phyloP scores from a whole-genome alignment of 2,113 vertebrate genomes.

The Ageneiosus marmoratus region DNA sequence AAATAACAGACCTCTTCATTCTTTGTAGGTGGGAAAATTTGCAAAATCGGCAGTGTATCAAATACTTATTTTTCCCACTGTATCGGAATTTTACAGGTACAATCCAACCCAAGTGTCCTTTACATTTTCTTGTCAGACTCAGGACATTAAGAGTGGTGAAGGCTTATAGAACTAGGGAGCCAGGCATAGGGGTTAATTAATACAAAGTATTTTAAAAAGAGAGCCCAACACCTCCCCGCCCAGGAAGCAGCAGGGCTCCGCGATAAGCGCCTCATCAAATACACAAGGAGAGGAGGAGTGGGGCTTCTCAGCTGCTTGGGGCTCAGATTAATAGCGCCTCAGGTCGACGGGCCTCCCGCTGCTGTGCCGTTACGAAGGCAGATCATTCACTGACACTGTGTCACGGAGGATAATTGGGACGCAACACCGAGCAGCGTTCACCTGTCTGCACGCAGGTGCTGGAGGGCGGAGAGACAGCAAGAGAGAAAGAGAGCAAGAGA shows the following conservation, averaged over 20 bases:
- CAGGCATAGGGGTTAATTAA: constrained; percentile 51
- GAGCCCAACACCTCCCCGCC: constrained; percentile 49
- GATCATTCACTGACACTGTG: constrained; percentile 67
- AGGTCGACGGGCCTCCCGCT: constrained; percentile 62
- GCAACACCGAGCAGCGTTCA: constrained; percentile 58
- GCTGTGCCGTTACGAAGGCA: constrained; percentile 55
- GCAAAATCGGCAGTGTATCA: no score
- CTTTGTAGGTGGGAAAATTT: no score
- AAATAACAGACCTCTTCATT: no score
- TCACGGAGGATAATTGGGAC: constrained; percentile 70
- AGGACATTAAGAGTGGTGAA: constrained; percentile 32
- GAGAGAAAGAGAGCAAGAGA: background rate
- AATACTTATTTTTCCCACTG: no score
- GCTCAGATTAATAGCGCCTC: constrained; percentile 63
- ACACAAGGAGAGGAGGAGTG: constrained; percentile 53
- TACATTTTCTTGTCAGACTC: constrained; percentile 5
- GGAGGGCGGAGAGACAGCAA: constrained; percentile 1
- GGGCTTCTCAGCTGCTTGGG: constrained; percentile 53
- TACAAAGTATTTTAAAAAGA: constrained; percentile 59
- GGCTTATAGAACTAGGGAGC: constrained; percentile 27
- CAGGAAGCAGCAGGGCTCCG: constrained; percentile 48
- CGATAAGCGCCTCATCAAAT: constrained; percentile 61
- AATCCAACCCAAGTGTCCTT: background rate
- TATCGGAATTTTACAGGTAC: background rate
- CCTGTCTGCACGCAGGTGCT: constrained; percentile 69